Conservation (phyloP, 1,140 invertebrate species). For the Neodiprion fabricii region DNA sequence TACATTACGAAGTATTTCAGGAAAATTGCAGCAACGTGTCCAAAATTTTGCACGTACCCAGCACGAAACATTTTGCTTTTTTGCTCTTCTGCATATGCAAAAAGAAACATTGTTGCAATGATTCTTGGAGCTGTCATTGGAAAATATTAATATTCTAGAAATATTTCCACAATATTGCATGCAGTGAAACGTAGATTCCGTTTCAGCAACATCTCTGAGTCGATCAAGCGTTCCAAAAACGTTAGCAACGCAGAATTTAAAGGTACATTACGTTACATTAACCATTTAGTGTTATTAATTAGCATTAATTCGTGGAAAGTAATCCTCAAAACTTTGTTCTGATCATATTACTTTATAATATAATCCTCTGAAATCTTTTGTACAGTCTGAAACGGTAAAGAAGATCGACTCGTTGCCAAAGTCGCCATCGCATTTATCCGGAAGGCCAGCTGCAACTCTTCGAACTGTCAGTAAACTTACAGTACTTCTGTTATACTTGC, state of each 20-base stretch:
- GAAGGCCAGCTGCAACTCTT: neutral
- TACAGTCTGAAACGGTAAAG: neutral
- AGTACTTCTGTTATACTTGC: constrained; percentile 33
- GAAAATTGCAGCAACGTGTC: too few relatives aligned
- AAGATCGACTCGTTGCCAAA: neutral
- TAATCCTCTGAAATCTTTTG: neutral
- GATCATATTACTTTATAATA: neutral
- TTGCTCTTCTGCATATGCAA: too few relatives aligned
- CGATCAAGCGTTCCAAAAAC: neutral
- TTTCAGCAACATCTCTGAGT: too few relatives aligned
- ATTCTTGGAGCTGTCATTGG: too few relatives aligned
- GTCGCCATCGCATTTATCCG: neutral
- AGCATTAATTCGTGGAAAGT: neutral
- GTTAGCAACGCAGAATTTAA: neutral
- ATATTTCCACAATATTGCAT: too few relatives aligned
- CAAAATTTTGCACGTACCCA: too few relatives aligned
- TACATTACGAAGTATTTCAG: too few relatives aligned
- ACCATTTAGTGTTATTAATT: neutral
- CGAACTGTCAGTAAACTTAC: constrained; percentile 29
- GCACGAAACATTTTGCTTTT: too few relatives aligned
- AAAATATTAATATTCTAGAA: too few relatives aligned
- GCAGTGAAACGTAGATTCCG: too few relatives aligned
- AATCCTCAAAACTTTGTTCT: neutral
- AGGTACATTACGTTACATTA: neutral
- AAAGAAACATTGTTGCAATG: too few relatives aligned